Base-by-base conservation (phyloP, 1,140 invertebrate species). In the Lordiphosa stackelbergi region DNA sequence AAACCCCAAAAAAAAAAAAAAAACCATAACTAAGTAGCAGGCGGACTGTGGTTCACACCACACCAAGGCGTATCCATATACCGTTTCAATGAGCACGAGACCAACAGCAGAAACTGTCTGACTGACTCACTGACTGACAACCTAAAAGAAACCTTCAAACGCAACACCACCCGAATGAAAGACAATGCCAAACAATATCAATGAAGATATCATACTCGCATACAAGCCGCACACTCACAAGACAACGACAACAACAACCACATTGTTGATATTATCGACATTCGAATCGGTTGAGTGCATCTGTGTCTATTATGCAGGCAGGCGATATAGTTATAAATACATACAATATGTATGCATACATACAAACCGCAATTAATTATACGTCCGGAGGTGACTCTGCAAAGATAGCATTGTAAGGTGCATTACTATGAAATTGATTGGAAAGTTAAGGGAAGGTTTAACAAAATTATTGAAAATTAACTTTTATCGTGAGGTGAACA, bases 71-170 rank as follows among this genome's bases (percentile, higher is more conserved):
- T 31, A 36, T 5, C 28, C 46, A 28, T 19, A 56, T 31, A 42
- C 41, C 52, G 62, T 52, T 54, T 69, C 66, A 69, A 69, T 69
- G 64, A 45, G 63, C 73, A 77, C 73, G 64, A 59, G 60, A 65
- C 73, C 45, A 60, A 45, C 46, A 38, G 40, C 57, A 61, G 56
- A 54, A 55, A 59, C 22, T 69, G 41, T 34, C 47, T 65, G 38
- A 40, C 31, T 65, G 55, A 51, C 51, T 54, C 55, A 31, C 38
- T 16, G 63, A 68, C 62, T 59, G 73, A 59, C 73, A 72, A 16
- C 63, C 63, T 69, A 13, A 81, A 81, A 75, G 75, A 79, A 79
- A 79, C 75, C 77, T 79, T 79, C 75, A 79, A 79, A 74, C 51
- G 54, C 65, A 77, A 77, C 57, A 42, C 38, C 69, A 66, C 55